These are phyloP conservation scores for Spilosoma lubricipeda DNA, from an alignment of 2,888 invertebrate species.

Conservation along the genomic window DNA sequence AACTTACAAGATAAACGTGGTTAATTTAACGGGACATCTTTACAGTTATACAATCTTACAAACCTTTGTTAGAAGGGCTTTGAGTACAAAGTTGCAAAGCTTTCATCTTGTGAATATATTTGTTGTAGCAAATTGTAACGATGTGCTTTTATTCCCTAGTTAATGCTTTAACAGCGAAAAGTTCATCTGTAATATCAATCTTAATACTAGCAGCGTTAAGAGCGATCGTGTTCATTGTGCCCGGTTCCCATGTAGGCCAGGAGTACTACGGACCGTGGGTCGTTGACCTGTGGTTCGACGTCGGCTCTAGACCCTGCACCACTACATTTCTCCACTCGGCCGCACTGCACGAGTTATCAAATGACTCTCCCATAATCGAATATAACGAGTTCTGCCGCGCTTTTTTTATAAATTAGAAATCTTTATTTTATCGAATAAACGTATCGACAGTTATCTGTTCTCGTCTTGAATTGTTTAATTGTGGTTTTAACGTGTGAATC, in stretches of 20 bases:
- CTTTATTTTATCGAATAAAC: constrained; percentile 39
- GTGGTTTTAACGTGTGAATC: constrained; percentile 61
- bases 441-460: constrained; percentile 38
- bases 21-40: constrained; percentile 74
- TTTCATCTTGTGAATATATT: constrained; percentile 40
- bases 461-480: constrained; percentile 55
- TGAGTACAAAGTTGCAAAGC: constrained; percentile 54
- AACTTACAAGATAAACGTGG: constrained; percentile 76
- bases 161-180: constrained; percentile 24
- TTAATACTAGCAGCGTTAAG: constrained; percentile 58
- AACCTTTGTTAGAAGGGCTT: constrained; percentile 62
- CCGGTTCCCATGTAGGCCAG: constrained; percentile 76
- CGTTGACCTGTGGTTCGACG: constrained; percentile 67
- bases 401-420: constrained; percentile 59
- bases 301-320: constrained; percentile 68
- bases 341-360: constrained; percentile 64
- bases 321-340: constrained; percentile 75
- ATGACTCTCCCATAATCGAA: constrained; percentile 57
- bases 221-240: constrained; percentile 47
- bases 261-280: constrained; percentile 79
- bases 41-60: constrained; percentile 68
- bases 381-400: constrained; percentile 54
- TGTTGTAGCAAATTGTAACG: constrained; percentile 33
- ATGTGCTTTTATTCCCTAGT: constrained; percentile 32
- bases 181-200: constrained; percentile 46